phyloP scores from a whole-genome alignment of 1,140 invertebrate species.

The Drosophila dunni region DNA sequence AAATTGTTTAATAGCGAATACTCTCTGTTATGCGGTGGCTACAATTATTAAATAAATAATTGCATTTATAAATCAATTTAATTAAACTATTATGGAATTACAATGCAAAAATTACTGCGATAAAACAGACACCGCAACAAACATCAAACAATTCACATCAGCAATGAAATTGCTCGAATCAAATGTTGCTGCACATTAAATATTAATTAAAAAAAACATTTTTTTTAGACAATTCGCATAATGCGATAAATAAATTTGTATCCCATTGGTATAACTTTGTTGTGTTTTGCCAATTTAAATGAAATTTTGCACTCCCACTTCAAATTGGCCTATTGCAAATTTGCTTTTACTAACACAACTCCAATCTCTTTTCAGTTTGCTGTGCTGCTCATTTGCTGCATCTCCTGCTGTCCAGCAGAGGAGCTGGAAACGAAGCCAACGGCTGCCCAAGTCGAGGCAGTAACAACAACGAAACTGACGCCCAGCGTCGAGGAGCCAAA shows the following conservation, averaged over 20 bases:
- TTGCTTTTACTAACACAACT: background rate
- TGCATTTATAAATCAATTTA: constrained; percentile 76
- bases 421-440: constrained; percentile 37
- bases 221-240: background rate
- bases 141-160: background rate
- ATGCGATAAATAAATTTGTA: constrained; percentile 33
- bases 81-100: constrained; percentile 71
- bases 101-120: constrained; percentile 36
- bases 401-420: constrained; percentile 31
- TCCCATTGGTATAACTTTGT: background rate
- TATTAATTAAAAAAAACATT: constrained; percentile 12
- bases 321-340: background rate
- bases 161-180: constrained; percentile 38
- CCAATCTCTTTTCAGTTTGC: constrained; percentile 36
- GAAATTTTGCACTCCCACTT: background rate
- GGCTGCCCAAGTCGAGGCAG: constrained; percentile 36
- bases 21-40: constrained; percentile 4
- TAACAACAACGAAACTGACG: constrained; percentile 58
- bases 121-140: constrained; percentile 25
- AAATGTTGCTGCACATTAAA: constrained; percentile 28
- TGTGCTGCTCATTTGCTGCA: constrained; percentile 40
- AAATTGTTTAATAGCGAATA: constrained; percentile 26
- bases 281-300: constrained; percentile 10
- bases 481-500: constrained; percentile 60
- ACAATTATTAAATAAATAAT: constrained; percentile 64